Evolutionary conservation across 2,888 invertebrate genomes (phyloP), one percentile per base, ranked within the genome.

Genomic region (Xestia ashworthii): DNA sequence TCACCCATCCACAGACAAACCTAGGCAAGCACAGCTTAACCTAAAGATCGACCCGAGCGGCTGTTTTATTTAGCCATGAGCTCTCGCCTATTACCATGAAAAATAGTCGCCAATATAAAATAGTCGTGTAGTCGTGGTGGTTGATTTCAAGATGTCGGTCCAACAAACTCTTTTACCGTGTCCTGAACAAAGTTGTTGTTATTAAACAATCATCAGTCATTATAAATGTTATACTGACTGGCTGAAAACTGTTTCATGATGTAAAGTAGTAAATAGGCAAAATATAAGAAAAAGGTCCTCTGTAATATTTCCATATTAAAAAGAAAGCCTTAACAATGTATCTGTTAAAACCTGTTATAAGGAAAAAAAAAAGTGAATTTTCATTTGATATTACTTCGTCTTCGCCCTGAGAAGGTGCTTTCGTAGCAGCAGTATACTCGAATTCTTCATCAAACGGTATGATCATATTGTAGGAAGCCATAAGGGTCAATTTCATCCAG

Each of bases 381-480:
- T 32, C 19, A 19, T 48, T 53, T 41, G 12, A 32, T 85, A 87
- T 90, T 90, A 95, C 96, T 82, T 92, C 92, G 82, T 93, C 83
- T 75, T 92, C 92, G 87, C 91, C 90, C 46, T 81, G 76, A 16
- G 91, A 50, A 32, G 94, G 93, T 46, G 91, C 89, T 81, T 92
- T 94, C 0, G 96, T 89, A 38, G 94, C 94, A 58, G 94, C 94
- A 1, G 91, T 93, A 79, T 94, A 96, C 8, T 84, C 66, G 16
- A 77, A 90, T 8, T 91, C 88, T 0, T 91, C 81, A 55, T 92
- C 91, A 77, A 89, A 90, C 0, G 94, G 92, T 25, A 90, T 81
- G 41, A 91, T 80, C 90, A 95, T 90, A 78, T 96, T 96, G 73
- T 93, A 96, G 0, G 93, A 86, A 1, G 93, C 96, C 3, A 96